Base-by-base conservation (phyloP, 2,888 invertebrate species). In the Rambutsinella grinnellia region DNA sequence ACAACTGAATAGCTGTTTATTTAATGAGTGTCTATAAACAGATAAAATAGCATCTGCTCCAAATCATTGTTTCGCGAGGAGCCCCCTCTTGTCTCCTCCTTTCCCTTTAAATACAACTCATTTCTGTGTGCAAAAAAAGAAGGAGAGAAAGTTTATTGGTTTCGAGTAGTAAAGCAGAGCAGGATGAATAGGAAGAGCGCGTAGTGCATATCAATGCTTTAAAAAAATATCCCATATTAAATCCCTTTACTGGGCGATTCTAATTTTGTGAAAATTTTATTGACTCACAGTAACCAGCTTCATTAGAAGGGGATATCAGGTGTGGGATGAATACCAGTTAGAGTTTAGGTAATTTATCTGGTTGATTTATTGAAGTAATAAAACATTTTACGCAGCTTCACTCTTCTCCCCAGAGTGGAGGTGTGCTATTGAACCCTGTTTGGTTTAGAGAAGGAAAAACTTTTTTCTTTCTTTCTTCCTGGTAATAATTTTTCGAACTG, bases 21-120 rank as follows among this genome's bases (percentile, higher is more conserved):
- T 75, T 75, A 68, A 75, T 75, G 57, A 75, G 26, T 26, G 61
- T 47, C 60, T 66, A 66, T 61, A 70, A 54, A 44, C 47, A 54
- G 27, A 51, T 67, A 69, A 53, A 53, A 51, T 3, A 62, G 23
- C 62, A 70, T 44, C 69, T 70, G 69, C 54, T 70, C 54, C 28
- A 28, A n/a, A 24, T n/a, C 47, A 47, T 61, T 44, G 36, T 36
- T 27, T 24, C 47, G n/a, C n/a, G n/a, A n/a, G n/a, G n/a, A n/a
- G n/a, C n/a, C n/a, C n/a, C n/a, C n/a, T n/a, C n/a, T n/a, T n/a
- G n/a, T n/a, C n/a, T n/a, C n/a, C n/a, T n/a, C n/a, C n/a, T n/a
- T n/a, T n/a, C n/a, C n/a, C n/a, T n/a, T n/a, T n/a, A n/a, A n/a
- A n/a, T n/a, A n/a, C n/a, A 61, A 36, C 21, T 58, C 36, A n/a